Conservation (phyloP, 2,888 invertebrate genomes). For the Aplocera efformata region DNA sequence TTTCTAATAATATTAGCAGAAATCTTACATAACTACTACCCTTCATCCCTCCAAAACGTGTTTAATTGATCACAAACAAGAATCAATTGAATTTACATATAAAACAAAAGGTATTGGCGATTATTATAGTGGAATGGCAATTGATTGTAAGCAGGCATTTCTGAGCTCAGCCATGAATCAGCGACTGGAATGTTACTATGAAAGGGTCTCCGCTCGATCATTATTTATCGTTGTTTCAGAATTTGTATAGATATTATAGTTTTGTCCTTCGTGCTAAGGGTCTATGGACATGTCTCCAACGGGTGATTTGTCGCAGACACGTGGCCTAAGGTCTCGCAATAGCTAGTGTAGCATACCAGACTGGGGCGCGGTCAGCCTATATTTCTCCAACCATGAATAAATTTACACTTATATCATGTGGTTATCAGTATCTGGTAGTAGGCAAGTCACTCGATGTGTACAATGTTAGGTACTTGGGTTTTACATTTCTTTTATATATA, state of each 20-base stretch:
- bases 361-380: conserved; percentile 62
- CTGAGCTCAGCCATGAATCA: conserved; percentile 1
- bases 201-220: conserved; percentile 3
- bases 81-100: too few species aligned
- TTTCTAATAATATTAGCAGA: too few species aligned
- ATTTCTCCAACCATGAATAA: conserved; percentile 52
- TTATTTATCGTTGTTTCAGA: conserved; percentile 5
- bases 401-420: conserved; percentile 34
- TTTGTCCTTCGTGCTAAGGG: conserved; percentile 15
- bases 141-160: not conserved
- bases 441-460: not conserved
- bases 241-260: conserved; percentile 1
- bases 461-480: too few species aligned
- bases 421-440: conserved; percentile 9
- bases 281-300: conserved; percentile 15
- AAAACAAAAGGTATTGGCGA: too few species aligned
- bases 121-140: not conserved
- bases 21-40: too few species aligned
- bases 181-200: conserved; percentile 8
- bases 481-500: too few species aligned
- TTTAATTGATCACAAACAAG: too few species aligned
- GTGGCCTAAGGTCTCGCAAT: conserved; percentile 60
- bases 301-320: conserved; percentile 45
- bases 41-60: too few species aligned
- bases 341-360: conserved; percentile 51